These are phyloP conservation scores for Columba livia DNA, from an alignment of 2,113 vertebrate genomes.

Conservation along the genomic window DNA sequence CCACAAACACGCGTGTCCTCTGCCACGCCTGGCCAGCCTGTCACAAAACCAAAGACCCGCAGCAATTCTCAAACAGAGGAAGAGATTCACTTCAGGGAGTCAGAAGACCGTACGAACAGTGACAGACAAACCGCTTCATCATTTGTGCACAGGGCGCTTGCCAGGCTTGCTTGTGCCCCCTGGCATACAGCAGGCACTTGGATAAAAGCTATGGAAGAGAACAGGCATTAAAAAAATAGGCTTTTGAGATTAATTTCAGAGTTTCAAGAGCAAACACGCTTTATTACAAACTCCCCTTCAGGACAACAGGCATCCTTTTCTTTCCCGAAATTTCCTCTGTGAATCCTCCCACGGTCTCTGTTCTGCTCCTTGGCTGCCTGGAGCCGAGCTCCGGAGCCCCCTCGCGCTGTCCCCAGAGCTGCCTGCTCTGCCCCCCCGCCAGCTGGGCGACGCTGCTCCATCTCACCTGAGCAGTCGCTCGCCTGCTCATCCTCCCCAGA, in stretches of 20 bases:
- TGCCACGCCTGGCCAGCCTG: background rate
- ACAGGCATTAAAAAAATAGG: background rate
- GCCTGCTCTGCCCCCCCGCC: background rate
- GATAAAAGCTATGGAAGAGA: background rate
- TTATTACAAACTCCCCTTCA: background rate
- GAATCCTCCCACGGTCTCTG: background rate
- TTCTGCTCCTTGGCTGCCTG: background rate
- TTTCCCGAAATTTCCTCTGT: background rate
- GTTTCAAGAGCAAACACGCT: background rate
- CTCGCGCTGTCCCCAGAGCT: background rate
- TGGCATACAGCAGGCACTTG: background rate
- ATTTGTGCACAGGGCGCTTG: background rate
- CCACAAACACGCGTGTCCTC: background rate
- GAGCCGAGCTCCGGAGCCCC: background rate
- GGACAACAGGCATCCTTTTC: background rate
- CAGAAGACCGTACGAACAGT: accelerated
- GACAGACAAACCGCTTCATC: background rate
- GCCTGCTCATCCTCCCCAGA: background rate
- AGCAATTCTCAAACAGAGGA: background rate
- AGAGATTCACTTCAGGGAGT: background rate
- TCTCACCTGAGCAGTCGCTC: background rate
- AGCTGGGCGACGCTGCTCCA: background rate
- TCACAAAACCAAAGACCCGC: background rate
- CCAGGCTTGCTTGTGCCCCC: background rate
- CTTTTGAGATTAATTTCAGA: background rate